Evolutionary conservation across 1,140 invertebrate genomes (phyloP), one percentile per base, ranked within the genome.

Genomic region (Formica exsecta): DNA sequence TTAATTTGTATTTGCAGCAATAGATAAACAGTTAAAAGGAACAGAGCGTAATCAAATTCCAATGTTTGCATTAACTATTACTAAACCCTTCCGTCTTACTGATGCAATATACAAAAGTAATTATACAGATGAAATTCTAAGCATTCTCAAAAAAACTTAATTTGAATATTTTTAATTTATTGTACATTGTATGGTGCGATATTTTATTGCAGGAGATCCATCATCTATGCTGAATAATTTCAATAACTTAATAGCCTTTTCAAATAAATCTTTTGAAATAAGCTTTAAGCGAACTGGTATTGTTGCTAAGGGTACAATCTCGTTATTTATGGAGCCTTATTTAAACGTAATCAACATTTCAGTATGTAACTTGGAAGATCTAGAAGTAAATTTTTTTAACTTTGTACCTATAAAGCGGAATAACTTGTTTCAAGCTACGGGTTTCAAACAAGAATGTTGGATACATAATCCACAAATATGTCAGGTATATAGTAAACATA

Each of bases 1-100:
- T 59, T 91, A 86, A 73, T 87, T 86, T 71, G 19, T 87, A 41
- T 29, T 92, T 89, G 0, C 59, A 94, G 93, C 93, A 16, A 91
- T 94, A 29, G 93, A 94, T 68, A 90, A 29, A 4, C 89, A 86
- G 80, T 91, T 94, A 54, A 91, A 91, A 48, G 93, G 92, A 7
- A 89, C 80, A 75, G 92, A 93, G 66, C 84, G 93, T 44, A 93
- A 93, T 76, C 93, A 94, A 88, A 94, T 94, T 84, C 93, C 93
- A 48, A 93, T 93, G 92, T 93, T 92, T 86, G 86, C 93, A n/a
- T 90, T 86, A 0, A 93, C 91, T 1, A 76, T 93, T 36, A 93
- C 92, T 25, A 93, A 93, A 86, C 91, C 93, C 1, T 94, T 90
- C 80, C 88, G 92, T 16, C 89, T 94, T 3, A 94, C 91, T 0